A percentile compares a stretch with the other conserved stretches of the same genome.
These are phyloP conservation scores for Mythimna albipuncta DNA, from an alignment of 2,888 invertebrate species.

Conservation along the genomic window DNA sequence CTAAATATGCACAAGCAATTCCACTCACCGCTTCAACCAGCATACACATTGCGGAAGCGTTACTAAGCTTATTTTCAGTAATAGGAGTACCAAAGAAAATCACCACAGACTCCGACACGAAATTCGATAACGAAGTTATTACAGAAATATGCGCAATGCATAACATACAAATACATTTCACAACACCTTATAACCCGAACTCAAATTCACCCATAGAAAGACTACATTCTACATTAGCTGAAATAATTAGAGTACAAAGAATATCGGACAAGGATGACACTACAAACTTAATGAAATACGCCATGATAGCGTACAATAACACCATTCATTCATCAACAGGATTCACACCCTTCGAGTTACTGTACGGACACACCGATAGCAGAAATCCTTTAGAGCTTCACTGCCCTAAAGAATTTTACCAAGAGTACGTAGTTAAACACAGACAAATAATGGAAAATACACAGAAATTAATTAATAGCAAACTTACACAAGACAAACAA, in stretches of 20 bases:
- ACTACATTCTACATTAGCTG: slow-evolving; percentile 52
- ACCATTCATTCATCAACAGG: slow-evolving; percentile 63
- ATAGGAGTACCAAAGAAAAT: too few species aligned
- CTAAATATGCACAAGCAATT: slow-evolving; percentile 45
- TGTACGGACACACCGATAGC: slow-evolving; percentile 64
- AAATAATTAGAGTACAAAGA: slow-evolving; percentile 56
- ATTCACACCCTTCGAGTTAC: slow-evolving; percentile 64
- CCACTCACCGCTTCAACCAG: background rate
- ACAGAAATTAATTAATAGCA: slow-evolving; percentile 49
- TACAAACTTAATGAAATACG: slow-evolving; percentile 59
- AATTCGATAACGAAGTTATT: slow-evolving; percentile 65
- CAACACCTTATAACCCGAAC: slow-evolving; percentile 58
- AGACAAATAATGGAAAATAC: slow-evolving; percentile 56
- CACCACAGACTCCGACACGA: background rate
- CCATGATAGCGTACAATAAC: slow-evolving; percentile 66
- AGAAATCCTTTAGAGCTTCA: slow-evolving; percentile 67
- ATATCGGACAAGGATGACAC: slow-evolving; percentile 60
- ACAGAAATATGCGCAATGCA: slow-evolving; percentile 57
- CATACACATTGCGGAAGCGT: too few species aligned
- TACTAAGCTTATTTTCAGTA: too few species aligned
- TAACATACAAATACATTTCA: slow-evolving; percentile 58
- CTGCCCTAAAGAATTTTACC: slow-evolving; percentile 86
- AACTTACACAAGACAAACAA: slow-evolving; percentile 45
- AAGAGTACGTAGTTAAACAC: slow-evolving; percentile 94
- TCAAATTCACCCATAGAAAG: slow-evolving; percentile 60